Base-by-base conservation (phyloP, 2,888 invertebrate species). In the Tillus elongatus region DNA sequence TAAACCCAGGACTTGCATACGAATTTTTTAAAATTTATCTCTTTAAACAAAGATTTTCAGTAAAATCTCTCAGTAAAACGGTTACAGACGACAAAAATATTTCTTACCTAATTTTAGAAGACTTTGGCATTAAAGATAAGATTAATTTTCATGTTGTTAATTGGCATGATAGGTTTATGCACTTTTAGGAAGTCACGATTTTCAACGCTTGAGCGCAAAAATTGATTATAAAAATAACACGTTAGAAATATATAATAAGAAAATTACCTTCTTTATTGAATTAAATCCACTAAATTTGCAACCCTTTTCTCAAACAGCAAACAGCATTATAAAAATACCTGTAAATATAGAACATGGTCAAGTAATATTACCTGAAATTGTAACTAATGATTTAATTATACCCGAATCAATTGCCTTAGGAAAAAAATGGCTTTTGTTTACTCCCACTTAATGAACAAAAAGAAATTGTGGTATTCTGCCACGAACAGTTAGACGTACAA, bases 81-180 rank as follows among this genome's bases (percentile, higher is more conserved):
- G 33, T 41, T 26, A 16, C 35, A 31, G 43, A 43, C 30, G 30
- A 39, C 9, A 14, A 16, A 27, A 36, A 30, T 15, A 36, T 37
- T 11, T n/a, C n/a, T n/a, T n/a, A n/a, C n/a, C n/a, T n/a, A n/a
- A 38, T 43, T 13, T 33, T 37, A 30, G 12, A 30, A 26, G 36
- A 43, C 30, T 39, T 38, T 13, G 34, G 27, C 13, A 39, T 42
- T 10, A 14, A 27, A 2, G 9, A 39, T n/a, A 3, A 3, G 2
- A 33, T 40, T 16, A 15, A 33, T 6, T 41, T 40, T 28, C 30
- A 33, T 12, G 13, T 40, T 13, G 9, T 36, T 32, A 13, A 41
- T 29, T 43, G 43, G 43, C 41, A 41, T 31, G 33, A 38, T 13
- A 30, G 33, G 14, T 44, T 36, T 28, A n/a, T n/a, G n/a, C n/a